Evolutionary conservation across 2,797 vertebrate species (phyloP).

Genomic region (Channa striata): DNA sequence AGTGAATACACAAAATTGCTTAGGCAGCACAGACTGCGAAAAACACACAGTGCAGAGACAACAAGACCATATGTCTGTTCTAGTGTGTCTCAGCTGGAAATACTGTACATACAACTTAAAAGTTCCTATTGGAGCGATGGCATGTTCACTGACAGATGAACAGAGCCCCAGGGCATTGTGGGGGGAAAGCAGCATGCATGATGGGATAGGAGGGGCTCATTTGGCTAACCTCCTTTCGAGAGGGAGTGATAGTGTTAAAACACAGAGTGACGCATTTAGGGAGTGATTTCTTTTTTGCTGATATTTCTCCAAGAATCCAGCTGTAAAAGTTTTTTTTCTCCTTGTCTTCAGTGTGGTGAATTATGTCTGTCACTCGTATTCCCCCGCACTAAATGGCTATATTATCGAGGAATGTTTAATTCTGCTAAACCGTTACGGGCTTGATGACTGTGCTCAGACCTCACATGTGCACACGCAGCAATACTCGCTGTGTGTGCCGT

Average conservation of each 20-base stretch:
- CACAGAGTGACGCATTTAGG: constrained; percentile 27
- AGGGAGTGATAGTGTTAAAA: constrained; percentile 31
- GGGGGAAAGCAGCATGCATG: constrained; percentile 68
- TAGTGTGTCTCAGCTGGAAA: constrained; percentile 61
- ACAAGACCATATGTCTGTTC: constrained; percentile 2
- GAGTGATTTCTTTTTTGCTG: constrained; percentile 14
- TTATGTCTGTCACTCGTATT: neutral
- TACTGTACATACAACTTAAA: constrained; percentile 57
- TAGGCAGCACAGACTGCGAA: neutral
- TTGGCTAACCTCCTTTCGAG: constrained; percentile 74
- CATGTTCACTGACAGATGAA: constrained; percentile 79
- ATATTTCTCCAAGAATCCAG: constrained; percentile 22
- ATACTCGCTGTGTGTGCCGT: constrained; percentile 4
- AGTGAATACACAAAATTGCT: too few species aligned
- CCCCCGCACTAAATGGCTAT: constrained; percentile 22
- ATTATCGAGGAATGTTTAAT: constrained; percentile 21
- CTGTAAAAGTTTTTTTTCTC: constrained; percentile 6
- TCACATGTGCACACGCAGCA: constrained; percentile 15
- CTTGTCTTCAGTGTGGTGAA: constrained; percentile 15
- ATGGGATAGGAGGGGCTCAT: constrained; percentile 71
- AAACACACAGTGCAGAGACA: constrained; percentile 3
- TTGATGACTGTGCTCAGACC: constrained; percentile 35
- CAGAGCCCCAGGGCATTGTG: constrained; percentile 73
- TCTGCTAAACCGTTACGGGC: constrained; percentile 22
- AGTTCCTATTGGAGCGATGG: constrained; percentile 65